Base-by-base conservation (phyloP, 1,140 invertebrate genomes). In the Mizuhopecten yessoensis region DNA sequence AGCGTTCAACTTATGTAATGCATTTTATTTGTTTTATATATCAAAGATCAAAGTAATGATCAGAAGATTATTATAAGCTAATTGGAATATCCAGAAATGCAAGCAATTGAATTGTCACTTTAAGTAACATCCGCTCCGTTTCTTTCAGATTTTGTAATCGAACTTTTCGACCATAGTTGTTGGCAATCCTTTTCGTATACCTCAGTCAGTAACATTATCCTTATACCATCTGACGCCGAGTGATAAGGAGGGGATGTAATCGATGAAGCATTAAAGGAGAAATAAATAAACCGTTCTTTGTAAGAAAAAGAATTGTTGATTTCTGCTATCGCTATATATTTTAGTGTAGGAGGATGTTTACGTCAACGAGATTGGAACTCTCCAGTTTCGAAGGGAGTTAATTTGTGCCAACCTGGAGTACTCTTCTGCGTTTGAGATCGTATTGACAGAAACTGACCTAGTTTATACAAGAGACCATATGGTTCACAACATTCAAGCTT, bases 291-390 rank as follows among this genome's bases (percentile, higher is more conserved):
- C 15, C 20, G 11, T 49, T 49, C 45, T 2, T 20, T 17, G 45
- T 2, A 29, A 75, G 57, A 75, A 75, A 29, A 75, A 7, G 57
- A 75, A n/a, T 3, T 75, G 23, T 75, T 29, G 57, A 75, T 75
- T 9, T 29, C 57, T 29, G 57, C 29, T 75, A 75, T 75, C 57
- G 11, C 57, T 75, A 3, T 23, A 75, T 17, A 29, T 75, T 29
- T 75, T 75, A n/a, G 57, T 75, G 57, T 75, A 29, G 57, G 57
- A 75, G 57, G 57, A n/a, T 75, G 57, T 75, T n/a, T 75, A 75
- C 42, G 1, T 45, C 9, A 45, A 15, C 42, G 1, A 75, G 57
- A 75, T 75, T 29, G n/a, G 5, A 29, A 29, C 23, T 75, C 0
- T 75, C 57, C 20, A 29, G 57, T n/a, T 75, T n/a, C 5, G 5